Conservation (phyloP, 2,113 vertebrate species). For the Ifrita kowaldi region DNA sequence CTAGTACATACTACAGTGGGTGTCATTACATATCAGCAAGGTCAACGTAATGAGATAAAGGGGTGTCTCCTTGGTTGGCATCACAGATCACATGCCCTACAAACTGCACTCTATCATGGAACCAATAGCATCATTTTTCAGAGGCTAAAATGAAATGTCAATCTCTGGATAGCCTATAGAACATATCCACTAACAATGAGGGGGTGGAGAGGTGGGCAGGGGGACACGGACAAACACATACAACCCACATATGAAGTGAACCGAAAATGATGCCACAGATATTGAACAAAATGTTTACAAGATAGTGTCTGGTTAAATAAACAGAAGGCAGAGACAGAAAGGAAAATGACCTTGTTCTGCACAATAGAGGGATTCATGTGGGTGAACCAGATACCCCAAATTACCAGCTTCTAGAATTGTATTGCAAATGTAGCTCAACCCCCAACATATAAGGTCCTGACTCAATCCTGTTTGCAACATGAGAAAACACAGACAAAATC, state of each 20-base stretch:
- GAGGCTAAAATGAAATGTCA: neutral
- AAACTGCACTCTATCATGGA: neutral
- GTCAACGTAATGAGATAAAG: neutral
- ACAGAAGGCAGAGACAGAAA: neutral
- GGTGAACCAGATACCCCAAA: neutral
- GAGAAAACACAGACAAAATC: neutral
- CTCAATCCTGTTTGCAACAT: neutral
- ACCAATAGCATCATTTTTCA: neutral
- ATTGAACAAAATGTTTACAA: constrained; percentile 1
- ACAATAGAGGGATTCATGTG: neutral
- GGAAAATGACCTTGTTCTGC: constrained; percentile 15
- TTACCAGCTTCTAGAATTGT: neutral
- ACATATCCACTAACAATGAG: neutral
- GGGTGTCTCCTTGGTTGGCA: neutral
- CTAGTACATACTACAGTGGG: neutral
- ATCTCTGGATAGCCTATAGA: neutral
- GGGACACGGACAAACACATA: neutral
- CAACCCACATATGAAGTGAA: constrained; percentile 57
- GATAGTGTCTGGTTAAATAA: neutral
- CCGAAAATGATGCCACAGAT: constrained; percentile 37
- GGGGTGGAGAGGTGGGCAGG: neutral
- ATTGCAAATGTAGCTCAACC: neutral
- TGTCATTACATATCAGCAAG: neutral
- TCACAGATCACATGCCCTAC: neutral
- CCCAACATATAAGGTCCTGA: neutral